A percentile compares a stretch with the other conserved stretches of the same genome.
Conservation (phyloP, 2,113 vertebrate species). For the Himantopus leucocephalus region DNA sequence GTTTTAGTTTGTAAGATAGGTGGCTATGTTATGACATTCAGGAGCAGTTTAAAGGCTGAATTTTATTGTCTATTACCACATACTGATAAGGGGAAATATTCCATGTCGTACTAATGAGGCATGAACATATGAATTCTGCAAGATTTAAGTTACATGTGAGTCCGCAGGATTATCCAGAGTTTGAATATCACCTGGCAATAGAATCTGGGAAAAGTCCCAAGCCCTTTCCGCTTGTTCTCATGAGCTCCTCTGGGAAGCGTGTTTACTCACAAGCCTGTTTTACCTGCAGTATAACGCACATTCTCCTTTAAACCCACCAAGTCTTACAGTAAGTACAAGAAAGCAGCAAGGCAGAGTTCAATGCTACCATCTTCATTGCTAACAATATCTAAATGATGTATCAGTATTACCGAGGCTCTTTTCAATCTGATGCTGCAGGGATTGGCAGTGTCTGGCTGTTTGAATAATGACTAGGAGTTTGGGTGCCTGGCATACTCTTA, state of each 20-base stretch:
- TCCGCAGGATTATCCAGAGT: neutral
- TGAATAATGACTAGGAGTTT: neutral
- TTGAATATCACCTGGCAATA: neutral
- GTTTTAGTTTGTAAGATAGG: constrained; percentile 4
- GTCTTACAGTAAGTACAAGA: neutral
- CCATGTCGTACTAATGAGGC: neutral
- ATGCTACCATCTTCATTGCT: neutral
- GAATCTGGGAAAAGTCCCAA: neutral
- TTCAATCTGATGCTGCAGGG: neutral
- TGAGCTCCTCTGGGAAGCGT: neutral
- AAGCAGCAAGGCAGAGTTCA: neutral
- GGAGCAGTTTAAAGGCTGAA: neutral
- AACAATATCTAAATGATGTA: neutral
- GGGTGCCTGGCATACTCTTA: neutral
- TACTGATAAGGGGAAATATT: neutral
- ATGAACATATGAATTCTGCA: neutral
- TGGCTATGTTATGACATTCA: neutral
- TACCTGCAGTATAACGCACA: neutral
- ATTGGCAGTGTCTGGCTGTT: neutral
- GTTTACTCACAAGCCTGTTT: neutral
- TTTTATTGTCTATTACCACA: neutral
- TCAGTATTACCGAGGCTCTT: neutral
- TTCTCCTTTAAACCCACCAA: neutral
- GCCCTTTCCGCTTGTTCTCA: neutral
- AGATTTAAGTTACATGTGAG: neutral